phyloP scores from a whole-genome alignment of 2,797 vertebrate genomes.

The Halcyon leucocephala region DNA sequence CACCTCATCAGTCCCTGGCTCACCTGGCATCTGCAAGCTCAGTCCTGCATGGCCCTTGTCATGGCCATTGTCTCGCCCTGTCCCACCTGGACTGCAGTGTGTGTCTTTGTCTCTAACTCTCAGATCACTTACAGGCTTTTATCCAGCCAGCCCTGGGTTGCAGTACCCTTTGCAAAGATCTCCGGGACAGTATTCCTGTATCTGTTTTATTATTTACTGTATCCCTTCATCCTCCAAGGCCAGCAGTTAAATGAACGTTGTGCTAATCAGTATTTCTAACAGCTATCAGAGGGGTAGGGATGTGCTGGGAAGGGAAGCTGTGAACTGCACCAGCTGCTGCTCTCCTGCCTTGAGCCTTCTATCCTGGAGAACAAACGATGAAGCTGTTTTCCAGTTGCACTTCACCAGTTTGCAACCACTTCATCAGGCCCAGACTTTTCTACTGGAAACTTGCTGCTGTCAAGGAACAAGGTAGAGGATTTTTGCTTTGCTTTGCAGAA shows the following conservation, averaged over 20 bases:
- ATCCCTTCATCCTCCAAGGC: not conserved
- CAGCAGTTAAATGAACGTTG: not conserved
- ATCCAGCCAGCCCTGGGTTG: not conserved
- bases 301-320: not conserved
- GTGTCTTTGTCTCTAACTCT: accelerated
- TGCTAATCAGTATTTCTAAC: not conserved
- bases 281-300: not conserved
- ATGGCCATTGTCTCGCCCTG: accelerated
- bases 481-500: not conserved
- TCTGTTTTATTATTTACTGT: not conserved
- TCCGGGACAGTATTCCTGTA: not conserved
- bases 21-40: not conserved
- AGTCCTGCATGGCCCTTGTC: not conserved
- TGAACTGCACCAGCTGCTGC: accelerated
- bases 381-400: not conserved
- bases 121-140: too few species aligned
- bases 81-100: accelerated
- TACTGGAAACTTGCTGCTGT: not conserved
- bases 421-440: accelerated
- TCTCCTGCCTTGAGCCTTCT: not conserved
- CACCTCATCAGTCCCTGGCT: not conserved
- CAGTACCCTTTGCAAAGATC: not conserved
- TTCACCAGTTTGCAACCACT: not conserved
- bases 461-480: not conserved
- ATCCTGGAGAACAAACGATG: not conserved